phyloP scores from a whole-genome alignment of 2,888 invertebrate species.

The Agonum fuliginosum region DNA sequence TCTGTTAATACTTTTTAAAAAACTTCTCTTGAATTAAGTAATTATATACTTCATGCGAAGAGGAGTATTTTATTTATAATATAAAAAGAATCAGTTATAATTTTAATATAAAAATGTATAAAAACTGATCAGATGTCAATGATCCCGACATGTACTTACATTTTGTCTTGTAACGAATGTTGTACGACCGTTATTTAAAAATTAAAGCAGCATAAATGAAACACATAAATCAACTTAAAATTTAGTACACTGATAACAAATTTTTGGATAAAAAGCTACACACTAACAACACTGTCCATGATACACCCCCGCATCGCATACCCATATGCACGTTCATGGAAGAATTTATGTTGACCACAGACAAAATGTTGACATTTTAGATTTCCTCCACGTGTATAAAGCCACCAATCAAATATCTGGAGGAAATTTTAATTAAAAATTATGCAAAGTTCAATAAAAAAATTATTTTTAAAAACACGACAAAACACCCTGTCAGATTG shows the following conservation, averaged over 20 bases:
- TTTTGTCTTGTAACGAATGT: neutral
- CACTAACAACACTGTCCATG: neutral
- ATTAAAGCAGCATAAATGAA: neutral
- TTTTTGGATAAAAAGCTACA: constrained; percentile 20
- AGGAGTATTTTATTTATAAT: neutral
- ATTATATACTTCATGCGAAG: neutral
- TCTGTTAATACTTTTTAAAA: neutral
- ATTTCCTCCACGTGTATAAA: constrained; percentile 3
- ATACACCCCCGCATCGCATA: constrained; percentile 31
- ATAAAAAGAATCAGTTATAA: neutral
- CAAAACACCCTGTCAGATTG: no score
- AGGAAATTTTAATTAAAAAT: constrained; percentile 15
- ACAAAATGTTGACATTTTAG: neutral
- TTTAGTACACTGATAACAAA: constrained; percentile 1
- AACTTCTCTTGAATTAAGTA: neutral
- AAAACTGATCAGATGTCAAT: neutral
- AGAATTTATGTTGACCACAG: no score
- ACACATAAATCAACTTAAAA: constrained; percentile 11
- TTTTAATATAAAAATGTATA: neutral
- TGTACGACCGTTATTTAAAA: neutral
- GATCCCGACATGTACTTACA: constrained; percentile 14
- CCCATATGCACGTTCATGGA: neutral
- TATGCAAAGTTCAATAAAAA: no score
- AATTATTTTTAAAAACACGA: no score
- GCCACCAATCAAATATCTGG: constrained; percentile 14